Percentiles rank a stretch among this genome's conserved stretches.
Evolutionary conservation across 2,888 invertebrate genomes (phyloP).

Genomic region (Cheilosia variabilis): DNA sequence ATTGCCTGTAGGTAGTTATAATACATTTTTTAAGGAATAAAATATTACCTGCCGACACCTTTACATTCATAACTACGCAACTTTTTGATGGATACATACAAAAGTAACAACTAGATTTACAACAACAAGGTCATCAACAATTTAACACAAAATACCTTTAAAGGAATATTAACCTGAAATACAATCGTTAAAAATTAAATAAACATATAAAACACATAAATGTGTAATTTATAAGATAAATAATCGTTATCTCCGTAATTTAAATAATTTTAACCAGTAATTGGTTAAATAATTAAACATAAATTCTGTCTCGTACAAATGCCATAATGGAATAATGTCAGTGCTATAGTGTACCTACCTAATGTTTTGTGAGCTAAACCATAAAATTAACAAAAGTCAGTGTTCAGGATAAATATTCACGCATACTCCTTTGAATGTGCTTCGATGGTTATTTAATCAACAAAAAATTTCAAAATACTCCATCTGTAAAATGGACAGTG

Average conservation of each 20-base stretch:
- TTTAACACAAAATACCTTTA: not conserved
- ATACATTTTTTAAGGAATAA: slow-evolving; percentile 9
- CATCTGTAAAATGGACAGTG: too few relatives aligned
- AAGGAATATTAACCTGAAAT: not conserved
- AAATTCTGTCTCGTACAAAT: too few relatives aligned
- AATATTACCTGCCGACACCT: not conserved
- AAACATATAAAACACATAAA: not conserved
- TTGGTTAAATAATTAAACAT: too few relatives aligned
- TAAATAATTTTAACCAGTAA: not conserved
- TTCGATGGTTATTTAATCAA: too few relatives aligned
- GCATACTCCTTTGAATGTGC: too few relatives aligned
- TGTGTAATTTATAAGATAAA: not conserved
- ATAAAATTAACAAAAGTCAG: too few relatives aligned
- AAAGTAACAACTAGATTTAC: not conserved
- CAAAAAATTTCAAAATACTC: too few relatives aligned
- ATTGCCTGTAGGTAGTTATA: slow-evolving; percentile 35
- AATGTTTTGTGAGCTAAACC: too few relatives aligned
- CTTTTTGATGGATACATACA: not conserved
- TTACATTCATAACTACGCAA: too few relatives aligned
- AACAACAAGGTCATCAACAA: not conserved
- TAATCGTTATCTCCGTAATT: not conserved
- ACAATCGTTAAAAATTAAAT: not conserved
- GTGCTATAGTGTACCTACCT: too few relatives aligned
- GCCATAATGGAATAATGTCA: too few relatives aligned
- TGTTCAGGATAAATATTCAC: too few relatives aligned